phyloP scores from a whole-genome alignment of 1,140 invertebrate species.

The Adoxophyes honmai region DNA sequence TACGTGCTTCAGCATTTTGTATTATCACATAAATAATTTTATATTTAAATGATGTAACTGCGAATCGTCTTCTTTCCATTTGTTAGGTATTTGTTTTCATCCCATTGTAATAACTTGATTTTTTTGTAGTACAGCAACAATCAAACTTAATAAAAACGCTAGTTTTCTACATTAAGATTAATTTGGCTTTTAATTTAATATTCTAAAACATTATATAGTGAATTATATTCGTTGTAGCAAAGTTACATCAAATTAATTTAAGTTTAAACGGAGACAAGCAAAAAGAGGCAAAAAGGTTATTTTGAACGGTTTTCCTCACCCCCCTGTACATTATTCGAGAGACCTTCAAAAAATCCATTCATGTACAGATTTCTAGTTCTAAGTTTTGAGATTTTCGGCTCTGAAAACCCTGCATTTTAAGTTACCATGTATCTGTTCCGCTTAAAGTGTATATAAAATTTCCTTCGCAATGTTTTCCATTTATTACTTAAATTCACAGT shows the following conservation, averaged over 20 bases:
- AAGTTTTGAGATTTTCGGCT: slow-evolving; percentile 38
- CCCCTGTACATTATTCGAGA: slow-evolving; percentile 63
- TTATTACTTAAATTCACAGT: no score
- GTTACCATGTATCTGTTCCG: slow-evolving; percentile 61
- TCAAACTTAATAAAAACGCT: no score
- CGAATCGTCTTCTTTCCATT: no score
- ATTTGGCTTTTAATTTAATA: no score
- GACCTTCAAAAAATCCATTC: slow-evolving; percentile 61
- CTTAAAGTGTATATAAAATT: slow-evolving; percentile 66
- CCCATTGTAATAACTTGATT: no score
- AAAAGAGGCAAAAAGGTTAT: slow-evolving; percentile 66
- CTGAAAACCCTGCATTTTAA: slow-evolving; percentile 60
- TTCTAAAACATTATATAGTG: no score
- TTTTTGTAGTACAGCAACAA: no score
- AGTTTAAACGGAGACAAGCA: slow-evolving; percentile 60
- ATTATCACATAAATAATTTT: slow-evolving; percentile 53
- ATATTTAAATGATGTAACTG: slow-evolving; percentile 16
- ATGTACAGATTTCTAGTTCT: slow-evolving; percentile 47
- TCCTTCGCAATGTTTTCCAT: slow-evolving; percentile 5
- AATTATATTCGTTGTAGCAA: slow-evolving; percentile 33
- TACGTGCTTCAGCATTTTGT: slow-evolving; percentile 69
- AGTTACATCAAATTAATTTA: slow-evolving; percentile 33
- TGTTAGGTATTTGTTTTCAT: no score
- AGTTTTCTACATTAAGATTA: no score
- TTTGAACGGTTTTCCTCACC: slow-evolving; percentile 65